phyloP scores from a whole-genome alignment of 2,113 vertebrate species.

The Seriola quinqueradiata region DNA sequence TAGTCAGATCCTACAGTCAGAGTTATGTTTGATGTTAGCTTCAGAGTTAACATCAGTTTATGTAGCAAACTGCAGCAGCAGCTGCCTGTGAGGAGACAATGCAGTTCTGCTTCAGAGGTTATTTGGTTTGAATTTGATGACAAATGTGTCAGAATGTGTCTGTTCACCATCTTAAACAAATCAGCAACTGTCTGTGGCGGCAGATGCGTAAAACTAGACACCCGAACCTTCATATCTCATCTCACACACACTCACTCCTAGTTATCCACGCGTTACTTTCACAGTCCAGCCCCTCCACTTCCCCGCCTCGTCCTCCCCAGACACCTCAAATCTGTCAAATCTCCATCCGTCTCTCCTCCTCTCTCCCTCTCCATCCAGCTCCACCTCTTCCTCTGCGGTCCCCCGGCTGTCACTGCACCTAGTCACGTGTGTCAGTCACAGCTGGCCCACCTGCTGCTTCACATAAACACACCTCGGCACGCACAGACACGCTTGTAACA shows the following conservation, averaged over 20 bases:
- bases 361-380: conserved; percentile 20
- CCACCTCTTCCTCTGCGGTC: conserved; percentile 51
- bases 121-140: not conserved
- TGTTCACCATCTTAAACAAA: conserved; percentile 24
- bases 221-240: conserved; percentile 18
- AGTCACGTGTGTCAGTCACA: conserved; percentile 70
- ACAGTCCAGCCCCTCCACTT: not conserved
- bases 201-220: conserved; percentile 20
- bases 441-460: conserved; percentile 66
- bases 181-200: conserved; percentile 26
- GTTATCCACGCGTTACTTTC: not conserved
- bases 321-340: conserved; percentile 46
- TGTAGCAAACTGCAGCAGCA: conserved; percentile 57
- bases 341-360: conserved; percentile 40
- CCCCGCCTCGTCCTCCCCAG: conserved; percentile 27
- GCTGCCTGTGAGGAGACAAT: conserved; percentile 12
- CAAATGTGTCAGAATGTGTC: conserved; percentile 16
- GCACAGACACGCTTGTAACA: conserved; percentile 17
- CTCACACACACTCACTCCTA: conserved; percentile 20
- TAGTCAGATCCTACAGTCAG: not conserved
- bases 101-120: not conserved
- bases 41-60: not conserved
- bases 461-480: conserved; percentile 14
- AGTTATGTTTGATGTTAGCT: not conserved
- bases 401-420: conserved; percentile 66